Percentiles rank a stretch among this genome's conserved stretches.
Conservation (phyloP, 2,797 vertebrate genomes). For the Cryptoprocta ferox region DNA sequence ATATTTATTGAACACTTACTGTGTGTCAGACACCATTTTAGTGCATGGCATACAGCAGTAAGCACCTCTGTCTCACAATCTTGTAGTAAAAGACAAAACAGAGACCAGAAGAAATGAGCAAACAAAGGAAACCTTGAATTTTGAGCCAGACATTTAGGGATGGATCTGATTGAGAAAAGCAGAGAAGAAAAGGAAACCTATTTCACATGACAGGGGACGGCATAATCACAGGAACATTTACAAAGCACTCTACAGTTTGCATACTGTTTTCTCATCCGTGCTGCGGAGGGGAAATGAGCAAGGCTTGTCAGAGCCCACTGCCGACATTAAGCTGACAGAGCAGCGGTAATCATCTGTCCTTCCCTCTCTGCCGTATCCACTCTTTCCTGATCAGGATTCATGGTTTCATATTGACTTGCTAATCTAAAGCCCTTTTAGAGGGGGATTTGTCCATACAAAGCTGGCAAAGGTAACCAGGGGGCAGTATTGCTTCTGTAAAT, state of each 20-base stretch:
- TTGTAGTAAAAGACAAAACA: neutral
- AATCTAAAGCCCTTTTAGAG: neutral
- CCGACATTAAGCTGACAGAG: neutral
- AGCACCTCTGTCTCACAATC: neutral
- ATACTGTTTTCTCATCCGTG: neutral
- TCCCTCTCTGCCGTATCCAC: neutral
- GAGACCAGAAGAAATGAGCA: neutral
- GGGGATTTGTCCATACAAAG: neutral
- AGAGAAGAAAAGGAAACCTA: neutral
- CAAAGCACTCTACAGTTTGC: neutral
- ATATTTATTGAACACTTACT: neutral
- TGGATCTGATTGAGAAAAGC: slow-evolving; percentile 36
- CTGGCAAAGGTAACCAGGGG: neutral
- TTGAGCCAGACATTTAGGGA: neutral
- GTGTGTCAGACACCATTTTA: neutral
- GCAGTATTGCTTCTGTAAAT: neutral
- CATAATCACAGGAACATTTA: neutral
- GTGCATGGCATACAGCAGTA: neutral
- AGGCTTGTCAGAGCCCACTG: neutral
- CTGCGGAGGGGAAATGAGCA: neutral
- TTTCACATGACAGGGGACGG: neutral
- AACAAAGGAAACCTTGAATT: neutral
- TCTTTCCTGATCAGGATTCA: neutral
- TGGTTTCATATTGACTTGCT: neutral
- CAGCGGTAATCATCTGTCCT: neutral